Conservation (phyloP, 2,888 invertebrate genomes). For the Andrena haemorrhoa region DNA sequence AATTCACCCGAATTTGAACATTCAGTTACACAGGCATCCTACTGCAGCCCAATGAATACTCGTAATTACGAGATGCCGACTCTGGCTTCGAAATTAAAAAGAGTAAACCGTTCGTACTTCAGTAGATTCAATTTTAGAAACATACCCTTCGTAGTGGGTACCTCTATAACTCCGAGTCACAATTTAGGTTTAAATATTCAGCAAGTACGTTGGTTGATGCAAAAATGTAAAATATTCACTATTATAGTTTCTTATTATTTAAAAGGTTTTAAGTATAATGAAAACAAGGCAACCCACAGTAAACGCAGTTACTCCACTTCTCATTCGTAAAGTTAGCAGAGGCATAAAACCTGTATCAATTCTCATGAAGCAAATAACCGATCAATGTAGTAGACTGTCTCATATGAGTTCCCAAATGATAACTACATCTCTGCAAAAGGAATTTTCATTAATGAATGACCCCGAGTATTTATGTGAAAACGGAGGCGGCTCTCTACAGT, state of each 20-base stretch:
- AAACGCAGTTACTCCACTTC: constrained; percentile 72
- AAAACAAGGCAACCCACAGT: constrained; percentile 77
- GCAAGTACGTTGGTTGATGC: constrained; percentile 84
- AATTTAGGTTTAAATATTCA: constrained; percentile 89
- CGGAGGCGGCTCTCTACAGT: constrained; percentile 19
- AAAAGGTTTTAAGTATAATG: constrained; percentile 80
- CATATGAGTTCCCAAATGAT: constrained; percentile 18
- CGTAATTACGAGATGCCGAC: constrained; percentile 88
- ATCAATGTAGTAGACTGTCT: constrained; percentile 36
- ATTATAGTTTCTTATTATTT: constrained; percentile 22
- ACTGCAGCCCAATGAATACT: constrained; percentile 67
- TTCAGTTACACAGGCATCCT: constrained; percentile 29
- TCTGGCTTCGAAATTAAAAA: constrained; percentile 89
- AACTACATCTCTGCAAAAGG: constrained; percentile 2
- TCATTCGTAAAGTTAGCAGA: constrained; percentile 79
- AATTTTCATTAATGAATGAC: constrained; percentile 11
- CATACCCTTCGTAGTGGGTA: constrained; percentile 88
- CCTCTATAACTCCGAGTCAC: constrained; percentile 88
- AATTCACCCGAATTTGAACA: constrained; percentile 37
- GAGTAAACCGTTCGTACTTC: constrained; percentile 86
- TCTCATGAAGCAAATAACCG: constrained; percentile 69
- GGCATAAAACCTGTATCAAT: constrained; percentile 75
- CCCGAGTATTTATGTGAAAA: constrained; percentile 23
- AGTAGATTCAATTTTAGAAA: constrained; percentile 85
- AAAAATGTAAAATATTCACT: neutral